A percentile compares a stretch with the other conserved stretches of the same genome.
Conservation (phyloP, 2,797 vertebrate species). For the Urocyon cinereoargenteus region DNA sequence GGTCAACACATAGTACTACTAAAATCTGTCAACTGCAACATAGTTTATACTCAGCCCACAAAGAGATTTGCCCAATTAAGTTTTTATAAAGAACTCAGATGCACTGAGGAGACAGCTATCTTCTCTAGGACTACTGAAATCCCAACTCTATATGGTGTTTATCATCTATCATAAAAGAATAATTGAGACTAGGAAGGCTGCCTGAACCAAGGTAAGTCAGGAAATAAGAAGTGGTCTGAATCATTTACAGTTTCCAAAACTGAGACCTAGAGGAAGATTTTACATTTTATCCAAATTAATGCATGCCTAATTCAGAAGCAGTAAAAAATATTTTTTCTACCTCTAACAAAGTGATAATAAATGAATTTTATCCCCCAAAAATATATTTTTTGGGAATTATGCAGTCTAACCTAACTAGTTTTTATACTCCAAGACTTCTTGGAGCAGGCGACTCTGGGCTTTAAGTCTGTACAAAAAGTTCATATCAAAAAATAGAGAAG, state of each 20-base stretch:
- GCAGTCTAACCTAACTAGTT: not conserved
- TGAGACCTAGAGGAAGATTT: not conserved
- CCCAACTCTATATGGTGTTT: not conserved
- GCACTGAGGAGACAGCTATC: not conserved
- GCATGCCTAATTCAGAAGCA: not conserved
- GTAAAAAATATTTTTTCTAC: not conserved
- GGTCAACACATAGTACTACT: slow-evolving; percentile 2
- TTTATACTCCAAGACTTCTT: slow-evolving; percentile 1
- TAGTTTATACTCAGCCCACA: not conserved
- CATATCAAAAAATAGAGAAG: not conserved
- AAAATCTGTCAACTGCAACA: slow-evolving; percentile 33
- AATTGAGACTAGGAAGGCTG: not conserved
- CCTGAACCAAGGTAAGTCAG: not conserved
- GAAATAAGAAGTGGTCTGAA: slow-evolving; percentile 53
- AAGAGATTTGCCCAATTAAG: slow-evolving; percentile 1
- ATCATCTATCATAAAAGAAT: not conserved
- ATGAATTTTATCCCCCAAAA: not conserved
- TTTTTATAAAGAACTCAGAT: slow-evolving; percentile 11
- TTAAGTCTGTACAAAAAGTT: slow-evolving; percentile 39
- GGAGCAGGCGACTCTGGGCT: not conserved
- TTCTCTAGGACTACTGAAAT: not conserved
- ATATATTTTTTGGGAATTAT: not conserved
- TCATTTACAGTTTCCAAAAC: slow-evolving; percentile 6
- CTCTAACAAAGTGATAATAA: not conserved
- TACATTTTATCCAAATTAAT: slow-evolving; percentile 28